phyloP scores from a whole-genome alignment of 2,113 vertebrate species.

The Megaceryle maxima region DNA sequence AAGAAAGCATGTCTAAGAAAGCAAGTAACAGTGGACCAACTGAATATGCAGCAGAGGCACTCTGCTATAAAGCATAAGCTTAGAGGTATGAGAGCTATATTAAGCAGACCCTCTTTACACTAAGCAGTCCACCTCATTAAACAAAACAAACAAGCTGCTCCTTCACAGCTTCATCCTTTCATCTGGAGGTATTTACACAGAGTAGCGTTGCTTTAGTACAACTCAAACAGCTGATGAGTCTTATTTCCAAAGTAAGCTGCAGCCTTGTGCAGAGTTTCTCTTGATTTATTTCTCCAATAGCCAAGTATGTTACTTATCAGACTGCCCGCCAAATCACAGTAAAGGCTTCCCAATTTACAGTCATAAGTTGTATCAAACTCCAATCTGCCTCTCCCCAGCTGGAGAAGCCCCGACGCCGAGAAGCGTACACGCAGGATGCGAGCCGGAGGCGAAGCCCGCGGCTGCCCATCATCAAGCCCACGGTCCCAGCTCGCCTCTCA shows the following conservation, averaged over 20 bases:
- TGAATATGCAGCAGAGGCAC: neutral
- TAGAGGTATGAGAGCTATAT: neutral
- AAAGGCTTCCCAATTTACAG: neutral
- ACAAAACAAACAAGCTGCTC: neutral
- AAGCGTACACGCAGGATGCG: neutral
- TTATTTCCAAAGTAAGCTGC: neutral
- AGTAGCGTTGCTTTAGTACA: neutral
- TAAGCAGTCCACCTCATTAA: neutral
- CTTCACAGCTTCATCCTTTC: neutral
- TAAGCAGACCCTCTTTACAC: neutral
- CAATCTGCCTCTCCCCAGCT: neutral
- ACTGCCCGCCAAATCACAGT: fast-evolving
- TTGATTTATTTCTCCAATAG: neutral
- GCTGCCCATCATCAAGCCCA: neutral
- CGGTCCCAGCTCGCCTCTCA: neutral
- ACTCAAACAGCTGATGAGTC: fast-evolving
- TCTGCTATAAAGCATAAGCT: neutral
- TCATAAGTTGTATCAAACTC: neutral
- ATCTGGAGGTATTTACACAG: neutral
- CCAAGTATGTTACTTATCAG: fast-evolving
- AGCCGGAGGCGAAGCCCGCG: neutral
- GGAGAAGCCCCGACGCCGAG: too few relatives aligned
- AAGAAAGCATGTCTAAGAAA: neutral
- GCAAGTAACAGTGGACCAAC: neutral
- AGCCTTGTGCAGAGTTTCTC: neutral